Evolutionary conservation across 1,140 invertebrate species (phyloP).

Genomic region (Bombus superbus): DNA sequence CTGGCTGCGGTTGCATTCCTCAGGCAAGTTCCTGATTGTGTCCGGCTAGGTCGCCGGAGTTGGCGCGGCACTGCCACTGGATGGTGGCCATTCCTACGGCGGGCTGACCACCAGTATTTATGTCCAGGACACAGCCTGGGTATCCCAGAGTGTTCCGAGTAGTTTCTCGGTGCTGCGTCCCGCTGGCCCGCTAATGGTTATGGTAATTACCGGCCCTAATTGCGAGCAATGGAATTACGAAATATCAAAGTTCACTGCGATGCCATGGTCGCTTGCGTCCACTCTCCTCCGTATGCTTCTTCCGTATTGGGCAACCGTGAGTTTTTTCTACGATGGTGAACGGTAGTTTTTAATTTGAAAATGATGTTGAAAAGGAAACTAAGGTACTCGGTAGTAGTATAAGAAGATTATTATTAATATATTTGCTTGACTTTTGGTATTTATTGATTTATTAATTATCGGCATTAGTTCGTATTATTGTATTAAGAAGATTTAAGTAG

Average conservation of each 20-base stretch:
- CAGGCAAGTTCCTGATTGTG: constrained; percentile 77
- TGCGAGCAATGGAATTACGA: constrained; percentile 82
- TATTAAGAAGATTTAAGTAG: neutral
- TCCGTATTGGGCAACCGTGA: constrained; percentile 17
- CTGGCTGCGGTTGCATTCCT: constrained; percentile 76
- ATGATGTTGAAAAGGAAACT: neutral
- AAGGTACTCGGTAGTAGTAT: neutral
- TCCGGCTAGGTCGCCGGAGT: constrained; percentile 66
- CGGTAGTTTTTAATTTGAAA: constrained; percentile 11
- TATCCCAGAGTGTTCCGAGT: constrained; percentile 68
- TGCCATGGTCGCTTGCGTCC: constrained; percentile 47
- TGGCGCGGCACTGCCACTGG: constrained; percentile 56
- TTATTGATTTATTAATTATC: neutral
- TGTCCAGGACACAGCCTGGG: constrained; percentile 71
- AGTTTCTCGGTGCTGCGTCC: constrained; percentile 65
- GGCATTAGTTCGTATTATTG: neutral
- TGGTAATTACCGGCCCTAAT: constrained; percentile 82
- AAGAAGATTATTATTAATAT: neutral
- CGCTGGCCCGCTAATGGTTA: constrained; percentile 80
- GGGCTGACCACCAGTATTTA: constrained; percentile 76
- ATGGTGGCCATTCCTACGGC: constrained; percentile 60
- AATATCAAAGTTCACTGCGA: constrained; percentile 80
- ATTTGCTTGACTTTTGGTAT: too few species aligned
- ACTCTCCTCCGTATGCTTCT: constrained; percentile 53
- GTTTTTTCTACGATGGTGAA: constrained; percentile 46